Conservation (phyloP, 2,113 vertebrate genomes). For the Actenoides lindsayi region DNA sequence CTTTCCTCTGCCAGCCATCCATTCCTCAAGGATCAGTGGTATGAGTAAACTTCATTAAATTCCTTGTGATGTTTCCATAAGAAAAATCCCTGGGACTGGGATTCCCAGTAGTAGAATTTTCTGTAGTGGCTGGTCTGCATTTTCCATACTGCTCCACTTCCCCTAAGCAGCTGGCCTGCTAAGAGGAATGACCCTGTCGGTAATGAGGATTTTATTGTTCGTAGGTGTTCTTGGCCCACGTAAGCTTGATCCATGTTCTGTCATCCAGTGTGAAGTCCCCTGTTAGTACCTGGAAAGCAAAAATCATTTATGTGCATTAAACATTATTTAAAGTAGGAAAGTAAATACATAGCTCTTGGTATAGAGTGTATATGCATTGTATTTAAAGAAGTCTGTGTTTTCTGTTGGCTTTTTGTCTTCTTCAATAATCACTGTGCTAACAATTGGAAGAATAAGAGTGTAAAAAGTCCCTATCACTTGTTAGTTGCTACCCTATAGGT, state of each 20-base stretch:
- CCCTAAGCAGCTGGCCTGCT: not conserved
- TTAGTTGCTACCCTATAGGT: not conserved
- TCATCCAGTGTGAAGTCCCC: not conserved
- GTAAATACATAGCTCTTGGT: not conserved
- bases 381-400: not conserved
- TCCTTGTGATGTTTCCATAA: not conserved
- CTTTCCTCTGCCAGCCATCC: not conserved
- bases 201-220: not conserved
- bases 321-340: not conserved
- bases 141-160: not conserved
- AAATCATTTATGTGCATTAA: not conserved
- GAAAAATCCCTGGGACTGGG: not conserved
- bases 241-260: not conserved
- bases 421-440: not conserved
- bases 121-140: not conserved
- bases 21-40: not conserved
- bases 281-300: not conserved
- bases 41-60: not conserved
- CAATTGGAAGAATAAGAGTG: not conserved
- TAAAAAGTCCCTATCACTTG: not conserved
- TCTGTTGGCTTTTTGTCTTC: not conserved
- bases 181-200: not conserved
- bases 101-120: not conserved
- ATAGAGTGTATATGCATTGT: not conserved
- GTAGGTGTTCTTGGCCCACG: not conserved